phyloP scores from a whole-genome alignment of 2,888 invertebrate species.

The Agrochola macilenta region DNA sequence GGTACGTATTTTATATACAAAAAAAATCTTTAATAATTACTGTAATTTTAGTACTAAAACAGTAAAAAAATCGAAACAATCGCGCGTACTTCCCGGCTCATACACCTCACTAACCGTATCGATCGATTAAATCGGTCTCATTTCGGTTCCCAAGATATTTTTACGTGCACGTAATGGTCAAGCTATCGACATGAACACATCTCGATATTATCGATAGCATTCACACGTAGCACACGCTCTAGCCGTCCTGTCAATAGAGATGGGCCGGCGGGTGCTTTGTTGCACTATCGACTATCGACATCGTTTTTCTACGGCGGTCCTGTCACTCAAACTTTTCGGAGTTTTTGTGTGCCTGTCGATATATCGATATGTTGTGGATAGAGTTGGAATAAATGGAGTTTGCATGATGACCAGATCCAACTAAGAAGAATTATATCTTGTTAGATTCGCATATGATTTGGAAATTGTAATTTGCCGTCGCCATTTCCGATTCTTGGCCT shows the following conservation, averaged over 20 bases:
- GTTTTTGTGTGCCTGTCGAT: constrained; percentile 84
- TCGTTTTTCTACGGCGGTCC: constrained; percentile 89
- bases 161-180: constrained; percentile 84
- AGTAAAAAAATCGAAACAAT: constrained; percentile 25
- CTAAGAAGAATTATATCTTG: background rate
- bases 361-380: constrained; percentile 79
- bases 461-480: no score
- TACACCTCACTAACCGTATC: constrained; percentile 63
- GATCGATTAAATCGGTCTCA: constrained; percentile 77
- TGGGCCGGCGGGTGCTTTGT: constrained; percentile 88
- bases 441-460: background rate
- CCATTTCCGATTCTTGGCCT: background rate
- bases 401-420: background rate
- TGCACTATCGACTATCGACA: constrained; percentile 86
- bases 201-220: constrained; percentile 89
- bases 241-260: constrained; percentile 85
- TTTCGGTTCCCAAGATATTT: constrained; percentile 80
- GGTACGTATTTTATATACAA: background rate
- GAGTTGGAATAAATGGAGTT: constrained; percentile 43
- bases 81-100: constrained; percentile 44
- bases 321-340: constrained; percentile 88
- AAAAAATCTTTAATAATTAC: background rate
- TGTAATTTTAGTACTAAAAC: background rate
- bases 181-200: constrained; percentile 84
- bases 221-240: constrained; percentile 90